Evolutionary conservation across 1,140 invertebrate genomes (phyloP).

Genomic region (Cotesia chilonis): DNA sequence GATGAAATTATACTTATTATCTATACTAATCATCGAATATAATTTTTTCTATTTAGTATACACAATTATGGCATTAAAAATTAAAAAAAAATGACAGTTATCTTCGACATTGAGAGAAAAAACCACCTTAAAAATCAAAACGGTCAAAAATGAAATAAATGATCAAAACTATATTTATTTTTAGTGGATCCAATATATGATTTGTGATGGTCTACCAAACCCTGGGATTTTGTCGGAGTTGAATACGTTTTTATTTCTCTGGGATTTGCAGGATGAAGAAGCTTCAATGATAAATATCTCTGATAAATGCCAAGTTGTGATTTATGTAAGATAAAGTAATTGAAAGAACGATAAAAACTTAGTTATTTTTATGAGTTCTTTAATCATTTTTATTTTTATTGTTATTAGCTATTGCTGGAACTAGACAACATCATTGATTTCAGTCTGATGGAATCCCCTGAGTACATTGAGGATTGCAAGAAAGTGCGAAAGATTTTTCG

Average conservation of each 20-base stretch:
- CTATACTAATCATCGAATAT: too few relatives aligned
- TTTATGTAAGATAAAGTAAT: constrained; percentile 47
- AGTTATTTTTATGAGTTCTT: not conserved
- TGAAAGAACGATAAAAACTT: not conserved
- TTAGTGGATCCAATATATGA: constrained; percentile 71
- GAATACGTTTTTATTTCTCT: constrained; percentile 72
- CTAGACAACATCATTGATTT: constrained; percentile 63
- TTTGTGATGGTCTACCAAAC: constrained; percentile 73
- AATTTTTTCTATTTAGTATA: too few relatives aligned
- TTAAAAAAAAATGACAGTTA: too few relatives aligned
- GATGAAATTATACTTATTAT: too few relatives aligned
- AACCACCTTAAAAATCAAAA: too few relatives aligned
- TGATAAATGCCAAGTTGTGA: constrained; percentile 50
- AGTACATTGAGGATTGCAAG: constrained; percentile 61
- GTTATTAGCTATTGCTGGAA: constrained; percentile 59
- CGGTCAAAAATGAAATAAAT: too few relatives aligned
- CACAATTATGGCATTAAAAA: too few relatives aligned
- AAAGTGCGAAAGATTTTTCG: constrained; percentile 63
- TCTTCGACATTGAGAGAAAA: too few relatives aligned
- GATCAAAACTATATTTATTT: constrained; percentile 35
- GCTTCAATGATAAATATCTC: constrained; percentile 58
- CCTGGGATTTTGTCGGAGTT: constrained; percentile 67
- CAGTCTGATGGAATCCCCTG: constrained; percentile 41
- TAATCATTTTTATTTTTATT: constrained; percentile 10
- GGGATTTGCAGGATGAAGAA: constrained; percentile 65